Percentiles rank a stretch among this genome's conserved stretches.
These are phyloP conservation scores for Anolis sagrei DNA, from an alignment of 2,113 vertebrate genomes.

Conservation along the genomic window DNA sequence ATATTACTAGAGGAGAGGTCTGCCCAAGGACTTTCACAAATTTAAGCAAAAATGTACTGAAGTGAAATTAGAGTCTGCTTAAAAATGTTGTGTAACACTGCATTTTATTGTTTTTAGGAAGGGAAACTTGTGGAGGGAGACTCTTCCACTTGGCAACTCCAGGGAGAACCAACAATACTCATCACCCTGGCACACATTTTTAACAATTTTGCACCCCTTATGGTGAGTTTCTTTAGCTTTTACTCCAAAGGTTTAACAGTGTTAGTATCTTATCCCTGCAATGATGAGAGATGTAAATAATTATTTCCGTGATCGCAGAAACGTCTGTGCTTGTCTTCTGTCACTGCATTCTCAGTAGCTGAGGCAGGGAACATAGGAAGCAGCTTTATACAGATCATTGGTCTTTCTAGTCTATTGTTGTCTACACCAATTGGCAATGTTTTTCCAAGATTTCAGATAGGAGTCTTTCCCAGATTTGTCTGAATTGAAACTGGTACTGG, in stretches of 20 bases:
- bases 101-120: conserved; percentile 78
- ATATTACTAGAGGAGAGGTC: not conserved
- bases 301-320: not conserved
- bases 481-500: not conserved
- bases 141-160: conserved; percentile 82
- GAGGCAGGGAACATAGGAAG: not conserved
- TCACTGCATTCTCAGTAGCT: not conserved
- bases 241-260: not conserved
- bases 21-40: not conserved
- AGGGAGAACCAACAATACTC: conserved; percentile 90
- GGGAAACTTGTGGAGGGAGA: conserved; percentile 87
- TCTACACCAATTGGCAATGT: no score
- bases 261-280: not conserved
- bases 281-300: not conserved
- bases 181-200: conserved; percentile 93
- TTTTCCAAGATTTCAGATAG: not conserved
- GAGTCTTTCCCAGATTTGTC: not conserved
- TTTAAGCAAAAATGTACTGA: not conserved
- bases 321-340: no score
- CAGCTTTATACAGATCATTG: not conserved
- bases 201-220: conserved; percentile 91
- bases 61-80: not conserved
- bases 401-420: not conserved
- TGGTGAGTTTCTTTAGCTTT: conserved; percentile 82
- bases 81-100: not conserved